These are phyloP conservation scores for Siphonodentalium dalli DNA, from an alignment of 2,888 invertebrate species.

Conservation along the genomic window DNA sequence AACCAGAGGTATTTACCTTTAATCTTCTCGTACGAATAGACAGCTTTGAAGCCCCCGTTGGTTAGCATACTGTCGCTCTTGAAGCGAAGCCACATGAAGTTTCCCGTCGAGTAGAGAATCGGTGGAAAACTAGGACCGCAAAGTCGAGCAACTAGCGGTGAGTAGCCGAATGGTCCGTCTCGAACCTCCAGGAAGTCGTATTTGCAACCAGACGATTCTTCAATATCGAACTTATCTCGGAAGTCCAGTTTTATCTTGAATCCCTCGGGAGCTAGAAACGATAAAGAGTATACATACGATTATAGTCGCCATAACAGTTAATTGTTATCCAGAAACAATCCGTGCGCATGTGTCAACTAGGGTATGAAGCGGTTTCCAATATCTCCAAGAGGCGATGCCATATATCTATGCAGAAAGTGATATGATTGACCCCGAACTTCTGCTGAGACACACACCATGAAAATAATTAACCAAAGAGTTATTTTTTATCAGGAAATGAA, in stretches of 20 bases:
- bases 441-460: no score
- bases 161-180: conserved; percentile 75
- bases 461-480: no score
- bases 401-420: no score
- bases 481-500: no score
- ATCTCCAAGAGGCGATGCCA: no score
- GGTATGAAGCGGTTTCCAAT: no score
- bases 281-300: no score
- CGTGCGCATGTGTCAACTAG: no score
- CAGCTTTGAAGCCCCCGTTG: conserved; percentile 79
- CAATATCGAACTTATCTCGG: conserved; percentile 80
- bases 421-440: no score
- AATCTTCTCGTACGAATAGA: conserved; percentile 68
- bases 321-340: no score
- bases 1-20: conserved; percentile 32
- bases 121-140: conserved; percentile 79
- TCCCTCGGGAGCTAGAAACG: conserved; percentile 64
- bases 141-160: conserved; percentile 68
- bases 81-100: conserved; percentile 81
- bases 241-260: conserved; percentile 76
- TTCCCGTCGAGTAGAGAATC: conserved; percentile 73
- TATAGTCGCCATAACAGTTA: no score
- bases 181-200: conserved; percentile 84
- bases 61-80: conserved; percentile 83
- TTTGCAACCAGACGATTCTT: conserved; percentile 74